These are phyloP conservation scores for Burhinus oedicnemus DNA, from an alignment of 2,113 vertebrate species.

Conservation along the genomic window DNA sequence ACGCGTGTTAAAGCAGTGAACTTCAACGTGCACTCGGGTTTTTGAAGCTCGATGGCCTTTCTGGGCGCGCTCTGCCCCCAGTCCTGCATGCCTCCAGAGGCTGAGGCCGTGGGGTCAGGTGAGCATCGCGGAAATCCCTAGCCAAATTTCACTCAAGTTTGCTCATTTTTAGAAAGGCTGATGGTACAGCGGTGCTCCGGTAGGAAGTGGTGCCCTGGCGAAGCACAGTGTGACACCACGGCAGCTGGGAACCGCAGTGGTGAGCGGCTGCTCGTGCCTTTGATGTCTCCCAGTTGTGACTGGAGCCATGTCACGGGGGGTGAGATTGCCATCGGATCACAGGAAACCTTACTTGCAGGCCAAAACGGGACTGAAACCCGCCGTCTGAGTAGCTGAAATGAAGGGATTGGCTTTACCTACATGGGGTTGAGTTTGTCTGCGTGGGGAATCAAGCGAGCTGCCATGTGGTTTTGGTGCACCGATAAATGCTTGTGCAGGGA, in stretches of 20 bases:
- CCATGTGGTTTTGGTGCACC: not conserved
- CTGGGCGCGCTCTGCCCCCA: not conserved
- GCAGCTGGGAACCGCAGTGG: not conserved
- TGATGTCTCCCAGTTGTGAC: not conserved
- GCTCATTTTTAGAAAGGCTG: not conserved
- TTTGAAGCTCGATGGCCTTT: not conserved
- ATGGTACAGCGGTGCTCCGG: not conserved
- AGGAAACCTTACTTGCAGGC: not conserved
- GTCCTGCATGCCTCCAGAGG: accelerated
- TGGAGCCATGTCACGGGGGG: accelerated
- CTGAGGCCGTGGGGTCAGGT: not conserved
- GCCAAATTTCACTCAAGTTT: not conserved
- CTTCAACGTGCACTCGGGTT: not conserved
- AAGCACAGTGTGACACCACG: accelerated
- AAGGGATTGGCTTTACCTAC: not conserved
- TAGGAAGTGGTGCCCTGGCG: not conserved
- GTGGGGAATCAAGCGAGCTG: accelerated
- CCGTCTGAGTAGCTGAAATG: not conserved
- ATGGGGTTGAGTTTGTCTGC: accelerated
- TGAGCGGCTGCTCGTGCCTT: accelerated
- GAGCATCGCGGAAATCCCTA: not conserved
- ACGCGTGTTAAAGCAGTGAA: not conserved
- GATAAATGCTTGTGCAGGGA: not conserved
- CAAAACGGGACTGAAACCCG: not conserved
- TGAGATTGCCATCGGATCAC: not conserved